A percentile compares a stretch with the other conserved stretches of the same genome.
These are phyloP conservation scores for Poliocrania exsul DNA, from an alignment of 2,797 vertebrate genomes.

Conservation along the genomic window DNA sequence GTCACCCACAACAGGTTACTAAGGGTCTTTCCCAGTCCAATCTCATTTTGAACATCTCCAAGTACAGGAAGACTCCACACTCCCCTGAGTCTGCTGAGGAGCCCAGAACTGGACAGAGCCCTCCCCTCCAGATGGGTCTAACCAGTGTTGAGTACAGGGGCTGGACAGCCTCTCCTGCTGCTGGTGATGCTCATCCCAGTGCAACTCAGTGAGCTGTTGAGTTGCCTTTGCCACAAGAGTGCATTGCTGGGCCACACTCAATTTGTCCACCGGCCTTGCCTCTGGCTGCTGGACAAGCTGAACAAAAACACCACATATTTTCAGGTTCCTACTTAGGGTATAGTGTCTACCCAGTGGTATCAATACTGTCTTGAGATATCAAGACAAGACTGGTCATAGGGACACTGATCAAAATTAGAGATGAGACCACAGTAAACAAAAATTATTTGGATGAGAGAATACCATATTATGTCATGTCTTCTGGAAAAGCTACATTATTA, in stretches of 20 bases:
- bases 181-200: neutral
- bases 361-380: neutral
- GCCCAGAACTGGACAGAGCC: neutral
- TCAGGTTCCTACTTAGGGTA: neutral
- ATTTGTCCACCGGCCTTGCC: neutral
- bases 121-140: neutral
- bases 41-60: neutral
- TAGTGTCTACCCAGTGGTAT: neutral
- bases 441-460: neutral
- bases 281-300: neutral
- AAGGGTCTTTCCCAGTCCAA: neutral
- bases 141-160: neutral
- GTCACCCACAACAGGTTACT: neutral
- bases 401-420: neutral
- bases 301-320: neutral
- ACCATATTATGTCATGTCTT: neutral
- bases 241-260: neutral
- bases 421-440: neutral
- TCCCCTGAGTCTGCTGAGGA: neutral
- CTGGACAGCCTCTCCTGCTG: neutral
- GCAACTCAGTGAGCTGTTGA: neutral
- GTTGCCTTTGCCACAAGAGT: neutral
- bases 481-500: neutral
- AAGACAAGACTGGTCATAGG: neutral
- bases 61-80: neutral